A percentile compares a stretch with the other conserved stretches of the same genome.
phyloP scores from a whole-genome alignment of 2,113 vertebrate species.

The Hippocampus mohnikei region DNA sequence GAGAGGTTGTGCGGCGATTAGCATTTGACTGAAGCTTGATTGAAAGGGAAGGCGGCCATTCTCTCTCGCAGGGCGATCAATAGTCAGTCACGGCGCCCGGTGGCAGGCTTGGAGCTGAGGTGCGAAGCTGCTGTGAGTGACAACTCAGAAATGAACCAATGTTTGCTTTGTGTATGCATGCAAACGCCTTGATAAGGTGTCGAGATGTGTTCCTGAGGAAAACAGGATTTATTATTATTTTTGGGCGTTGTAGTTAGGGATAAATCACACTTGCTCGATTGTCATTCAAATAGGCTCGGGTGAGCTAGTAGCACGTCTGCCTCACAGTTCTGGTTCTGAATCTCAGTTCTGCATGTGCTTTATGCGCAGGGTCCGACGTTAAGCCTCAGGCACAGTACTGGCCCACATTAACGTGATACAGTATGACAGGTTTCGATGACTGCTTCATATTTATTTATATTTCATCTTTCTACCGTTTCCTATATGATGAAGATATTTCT shows the following conservation, averaged over 20 bases:
- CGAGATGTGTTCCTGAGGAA: conserved; percentile 13
- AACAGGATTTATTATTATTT: background rate
- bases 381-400: no score
- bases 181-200: conserved; percentile 52
- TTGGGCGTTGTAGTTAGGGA: no score
- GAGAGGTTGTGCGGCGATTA: conserved; percentile 37
- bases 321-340: background rate
- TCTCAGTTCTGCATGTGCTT: background rate
- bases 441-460: no score
- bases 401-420: no score
- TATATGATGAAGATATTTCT: no score
- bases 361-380: no score
- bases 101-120: conserved; percentile 38
- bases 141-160: conserved; percentile 49
- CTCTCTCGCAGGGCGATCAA: conserved; percentile 42
- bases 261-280: background rate
- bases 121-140: conserved; percentile 45
- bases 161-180: conserved; percentile 40
- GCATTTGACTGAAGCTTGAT: conserved; percentile 39
- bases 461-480: no score
- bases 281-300: background rate
- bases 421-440: no score
- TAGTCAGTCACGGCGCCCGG: conserved; percentile 36
- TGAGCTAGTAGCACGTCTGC: background rate
- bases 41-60: conserved; percentile 49